Evolutionary conservation across 2,113 vertebrate genomes (phyloP), one percentile per base, ranked within the genome.

Genomic region (Alces alces): DNA sequence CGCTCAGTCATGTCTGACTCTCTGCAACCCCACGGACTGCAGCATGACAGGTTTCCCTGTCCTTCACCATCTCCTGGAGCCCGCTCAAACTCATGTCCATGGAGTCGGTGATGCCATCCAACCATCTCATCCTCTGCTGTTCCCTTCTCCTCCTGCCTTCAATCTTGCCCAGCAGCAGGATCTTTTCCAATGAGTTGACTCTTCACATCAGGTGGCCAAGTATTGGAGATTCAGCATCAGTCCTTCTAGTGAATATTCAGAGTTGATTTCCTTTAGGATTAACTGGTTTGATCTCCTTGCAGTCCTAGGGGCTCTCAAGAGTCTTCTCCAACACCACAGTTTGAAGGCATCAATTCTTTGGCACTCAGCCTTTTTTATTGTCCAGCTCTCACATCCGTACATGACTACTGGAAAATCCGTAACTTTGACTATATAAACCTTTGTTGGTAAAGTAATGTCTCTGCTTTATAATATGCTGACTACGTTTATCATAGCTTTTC

Each of bases 1-100:
- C 0, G 0, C n/a, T 39, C n/a, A 39, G 66, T 70, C 66, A 6
- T 39, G 66, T 70, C n/a, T 0, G 2, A 70, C 66, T 39, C n/a
- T 70, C 4, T 39, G n/a, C n/a, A 39, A 6, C n/a, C 66, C n/a
- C 66, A 70, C 3, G n/a, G n/a, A 70, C 66, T 70, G 10, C 19
- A 39, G n/a, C 2, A 39, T 3, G 10, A 10, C n/a, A 39, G n/a
- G 66, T 36, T 70, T 11, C n/a, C 19, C n/a, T 70, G 19, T 12
- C 66, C 66, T 70, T 70, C 66, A 39, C 21, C n/a, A 70, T 39
- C 19, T 23, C 66, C n/a, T 39, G n/a, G n/a, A 70, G n/a, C 19
- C n/a, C 0, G 2, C 66, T 70, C n/a, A 23, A 70, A 70, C n/a
- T 23, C 66, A 39, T 3, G 66, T 39, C 19, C 19, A 23, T 70